Percentiles rank a stretch among this genome's conserved stretches.
These are phyloP conservation scores for Thelaira solivaga DNA, from an alignment of 2,888 invertebrate species.

Conservation along the genomic window DNA sequence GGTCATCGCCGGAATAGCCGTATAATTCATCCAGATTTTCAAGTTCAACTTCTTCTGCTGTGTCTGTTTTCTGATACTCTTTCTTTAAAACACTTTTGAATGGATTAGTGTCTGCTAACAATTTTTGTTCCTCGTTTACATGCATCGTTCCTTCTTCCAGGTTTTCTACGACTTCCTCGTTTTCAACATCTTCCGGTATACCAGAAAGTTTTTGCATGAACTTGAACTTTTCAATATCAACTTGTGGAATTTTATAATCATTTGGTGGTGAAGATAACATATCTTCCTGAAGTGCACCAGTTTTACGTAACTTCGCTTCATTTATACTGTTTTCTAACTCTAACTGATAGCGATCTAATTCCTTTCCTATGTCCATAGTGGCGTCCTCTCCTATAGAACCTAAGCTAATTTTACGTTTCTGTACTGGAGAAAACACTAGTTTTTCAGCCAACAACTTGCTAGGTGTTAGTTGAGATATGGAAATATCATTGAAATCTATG, in stretches of 20 bases:
- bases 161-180: constrained; percentile 39
- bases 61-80: constrained; percentile 25
- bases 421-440: constrained; percentile 73
- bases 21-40: constrained; percentile 62
- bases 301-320: constrained; percentile 74
- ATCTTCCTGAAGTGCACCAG: constrained; percentile 32
- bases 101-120: constrained; percentile 15
- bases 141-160: not conserved
- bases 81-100: constrained; percentile 13
- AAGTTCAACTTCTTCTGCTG: constrained; percentile 2
- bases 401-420: constrained; percentile 67
- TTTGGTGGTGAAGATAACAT: constrained; percentile 4
- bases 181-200: constrained; percentile 66
- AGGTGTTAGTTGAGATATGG: constrained; percentile 71
- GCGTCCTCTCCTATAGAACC: constrained; percentile 74
- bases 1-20: constrained; percentile 34
- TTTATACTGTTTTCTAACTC: constrained; percentile 77
- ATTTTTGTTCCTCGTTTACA: not conserved
- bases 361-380: constrained; percentile 75
- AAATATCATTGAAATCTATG: constrained; percentile 74
- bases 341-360: constrained; percentile 76
- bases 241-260: constrained; percentile 24
- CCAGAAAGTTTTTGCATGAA: constrained; percentile 66
- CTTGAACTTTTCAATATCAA: constrained; percentile 60
- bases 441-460: constrained; percentile 74